Percentiles rank a stretch among this genome's conserved stretches.
Conservation (phyloP, 2,888 invertebrate species). For the Drosophila nigricruria region DNA sequence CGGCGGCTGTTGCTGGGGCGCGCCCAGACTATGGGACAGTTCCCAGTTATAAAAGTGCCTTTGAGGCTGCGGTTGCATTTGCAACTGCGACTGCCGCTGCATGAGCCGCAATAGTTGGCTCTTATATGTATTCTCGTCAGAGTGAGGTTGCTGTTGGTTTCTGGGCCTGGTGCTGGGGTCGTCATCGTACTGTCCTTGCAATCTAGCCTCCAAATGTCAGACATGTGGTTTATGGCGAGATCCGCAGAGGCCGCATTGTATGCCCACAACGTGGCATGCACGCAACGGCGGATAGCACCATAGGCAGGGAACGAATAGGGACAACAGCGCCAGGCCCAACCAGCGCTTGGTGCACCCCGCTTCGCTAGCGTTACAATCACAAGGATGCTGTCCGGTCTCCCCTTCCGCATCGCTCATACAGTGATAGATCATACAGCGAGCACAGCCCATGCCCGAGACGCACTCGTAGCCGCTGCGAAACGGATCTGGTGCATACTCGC, state of each 20-base stretch:
- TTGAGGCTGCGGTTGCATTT: constrained; percentile 63
- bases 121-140: constrained; percentile 52
- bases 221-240: constrained; percentile 90
- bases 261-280: constrained; percentile 93
- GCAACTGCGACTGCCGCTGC: constrained; percentile 60
- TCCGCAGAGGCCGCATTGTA: constrained; percentile 93
- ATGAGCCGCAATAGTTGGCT: constrained; percentile 64
- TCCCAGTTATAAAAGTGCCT: constrained; percentile 75
- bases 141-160: constrained; percentile 49
- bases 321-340: constrained; percentile 93
- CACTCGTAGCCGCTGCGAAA: constrained; percentile 92
- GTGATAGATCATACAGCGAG: constrained; percentile 96
- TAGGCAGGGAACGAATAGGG: constrained; percentile 95
- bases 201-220: constrained; percentile 85
- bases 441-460: constrained; percentile 94
- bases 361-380: constrained; percentile 90
- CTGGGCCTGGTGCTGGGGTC: constrained; percentile 79
- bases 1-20: constrained; percentile 61
- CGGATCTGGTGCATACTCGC: constrained; percentile 94
- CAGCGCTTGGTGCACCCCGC: constrained; percentile 92
- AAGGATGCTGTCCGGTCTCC: constrained; percentile 93
- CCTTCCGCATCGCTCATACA: constrained; percentile 97
- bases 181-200: constrained; percentile 81
- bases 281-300: constrained; percentile 96
- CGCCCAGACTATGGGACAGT: constrained; percentile 71